Conservation (phyloP, 2,888 invertebrate species). For the Hypomecis atomaria region DNA sequence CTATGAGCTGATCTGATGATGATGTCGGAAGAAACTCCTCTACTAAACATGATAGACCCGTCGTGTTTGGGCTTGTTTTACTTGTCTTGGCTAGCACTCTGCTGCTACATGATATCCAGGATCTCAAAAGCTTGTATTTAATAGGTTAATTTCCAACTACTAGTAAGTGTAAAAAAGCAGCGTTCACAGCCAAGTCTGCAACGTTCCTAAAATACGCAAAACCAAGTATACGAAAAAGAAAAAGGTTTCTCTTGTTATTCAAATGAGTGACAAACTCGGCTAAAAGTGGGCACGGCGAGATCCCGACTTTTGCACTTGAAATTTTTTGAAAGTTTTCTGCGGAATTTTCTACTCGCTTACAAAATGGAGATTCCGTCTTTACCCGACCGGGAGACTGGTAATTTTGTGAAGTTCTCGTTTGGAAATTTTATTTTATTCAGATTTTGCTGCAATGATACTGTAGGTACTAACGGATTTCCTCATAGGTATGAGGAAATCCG, state of each 20-base stretch:
- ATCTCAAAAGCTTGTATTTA: too few relatives aligned
- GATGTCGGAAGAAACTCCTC: too few relatives aligned
- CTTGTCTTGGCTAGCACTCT: too few relatives aligned
- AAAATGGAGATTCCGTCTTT: constrained; percentile 26
- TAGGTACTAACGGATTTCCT: neutral
- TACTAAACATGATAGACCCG: too few relatives aligned
- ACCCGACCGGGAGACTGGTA: constrained; percentile 12
- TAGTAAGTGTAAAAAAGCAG: constrained; percentile 27
- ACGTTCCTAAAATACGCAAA: constrained; percentile 19
- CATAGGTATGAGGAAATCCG: too few relatives aligned
- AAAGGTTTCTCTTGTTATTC: constrained; percentile 79
- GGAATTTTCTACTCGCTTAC: constrained; percentile 45
- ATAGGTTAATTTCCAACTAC: too few relatives aligned
- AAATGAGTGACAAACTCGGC: constrained; percentile 73
- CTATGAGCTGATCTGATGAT: too few relatives aligned
- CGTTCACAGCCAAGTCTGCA: constrained; percentile 16
- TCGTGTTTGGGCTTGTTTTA: too few relatives aligned
- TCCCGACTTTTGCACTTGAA: constrained; percentile 60
- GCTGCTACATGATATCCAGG: too few relatives aligned
- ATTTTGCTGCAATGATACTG: neutral
- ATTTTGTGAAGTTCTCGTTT: constrained; percentile 9
- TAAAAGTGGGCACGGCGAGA: constrained; percentile 53
- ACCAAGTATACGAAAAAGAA: constrained; percentile 52
- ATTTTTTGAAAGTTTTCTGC: constrained; percentile 57
- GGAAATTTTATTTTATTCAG: neutral